Base-by-base conservation (phyloP, 2,113 vertebrate species). In the Cygnus buccinator region DNA sequence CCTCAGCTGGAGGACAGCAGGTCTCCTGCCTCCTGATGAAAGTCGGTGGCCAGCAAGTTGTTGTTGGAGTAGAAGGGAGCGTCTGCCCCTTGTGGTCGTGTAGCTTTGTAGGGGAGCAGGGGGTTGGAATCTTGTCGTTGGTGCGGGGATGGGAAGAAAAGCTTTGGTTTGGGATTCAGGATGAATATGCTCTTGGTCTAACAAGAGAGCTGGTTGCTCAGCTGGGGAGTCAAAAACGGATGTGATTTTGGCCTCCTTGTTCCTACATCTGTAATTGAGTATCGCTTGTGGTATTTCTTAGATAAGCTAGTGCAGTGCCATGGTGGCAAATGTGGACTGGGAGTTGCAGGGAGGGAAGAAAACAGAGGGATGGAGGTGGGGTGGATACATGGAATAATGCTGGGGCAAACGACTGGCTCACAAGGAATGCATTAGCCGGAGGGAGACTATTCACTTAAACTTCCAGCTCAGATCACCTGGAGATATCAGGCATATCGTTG, bases 311-410 rank as follows among this genome's bases (percentile, higher is more conserved):
- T 13, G 46, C 31, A 2, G 6, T 1, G 41, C 0, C 11, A 13
- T 43, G 68, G 4, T n/a, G 46, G 20, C 57, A 11, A 26, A 5
- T 3, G 33, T 31, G 37, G 54, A 6, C 26, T 37, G 46, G 66
- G 78, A 84, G 37, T 8, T 55, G 10, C 43, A 22, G 0, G 3
- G 68, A 35, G 6, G 50, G 65, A 41, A 77, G 44, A 59, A 23
- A 87, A 6, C 4, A 0, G 43, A 16, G 76, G 50, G 77, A 19
- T 23, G 57, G 63, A 12, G 3, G 1, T 61, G 20, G 28, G 21
- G 8, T 59, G 29, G 2, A 4, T 16, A 23, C 3, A 0, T 72
- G n/a, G 62, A 31, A 29, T 19, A 43, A 48, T 0, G 0, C 41
- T 11, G 37, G 10, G 37, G 23, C 9, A n/a, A 58, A 6, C 0